Evolutionary conservation across 2,797 vertebrate genomes (phyloP).

Genomic region (Chelonia mydas): DNA sequence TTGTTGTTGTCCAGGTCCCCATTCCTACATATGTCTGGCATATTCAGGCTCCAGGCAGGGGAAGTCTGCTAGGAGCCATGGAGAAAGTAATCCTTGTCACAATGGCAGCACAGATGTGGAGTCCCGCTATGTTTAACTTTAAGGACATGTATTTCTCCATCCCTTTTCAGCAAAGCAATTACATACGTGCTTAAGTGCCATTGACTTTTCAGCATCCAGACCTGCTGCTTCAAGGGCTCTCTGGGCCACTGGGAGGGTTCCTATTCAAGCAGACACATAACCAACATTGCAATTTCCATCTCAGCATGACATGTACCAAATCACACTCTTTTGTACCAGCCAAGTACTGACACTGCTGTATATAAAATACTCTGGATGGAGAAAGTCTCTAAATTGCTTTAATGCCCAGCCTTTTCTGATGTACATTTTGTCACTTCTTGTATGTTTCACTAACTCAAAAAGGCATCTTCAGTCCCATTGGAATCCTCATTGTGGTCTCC

Average conservation of each 20-base stretch:
- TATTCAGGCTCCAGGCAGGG: not conserved
- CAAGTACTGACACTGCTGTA: not conserved
- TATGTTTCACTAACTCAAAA: conserved; percentile 17
- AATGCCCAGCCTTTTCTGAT: not conserved
- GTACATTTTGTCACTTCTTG: not conserved
- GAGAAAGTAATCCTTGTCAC: not conserved
- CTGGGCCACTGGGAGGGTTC: too few species aligned
- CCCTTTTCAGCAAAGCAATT: not conserved
- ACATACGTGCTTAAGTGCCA: not conserved
- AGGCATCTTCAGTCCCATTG: not conserved
- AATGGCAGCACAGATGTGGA: not conserved
- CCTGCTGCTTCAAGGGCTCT: not conserved
- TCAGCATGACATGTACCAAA: not conserved
- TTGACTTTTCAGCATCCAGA: not conserved
- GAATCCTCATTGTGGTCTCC: conserved; percentile 6
- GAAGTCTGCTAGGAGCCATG: not conserved
- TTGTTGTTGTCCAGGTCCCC: not conserved
- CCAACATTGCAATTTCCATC: not conserved
- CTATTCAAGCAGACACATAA: not conserved
- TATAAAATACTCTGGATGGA: not conserved
- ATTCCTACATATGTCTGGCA: not conserved
- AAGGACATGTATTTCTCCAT: not conserved
- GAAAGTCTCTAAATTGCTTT: not conserved
- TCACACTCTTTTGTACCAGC: not conserved
- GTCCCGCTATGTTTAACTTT: not conserved